These are phyloP conservation scores for Agonopterix arenella DNA, from an alignment of 2,888 invertebrate genomes.

Conservation along the genomic window DNA sequence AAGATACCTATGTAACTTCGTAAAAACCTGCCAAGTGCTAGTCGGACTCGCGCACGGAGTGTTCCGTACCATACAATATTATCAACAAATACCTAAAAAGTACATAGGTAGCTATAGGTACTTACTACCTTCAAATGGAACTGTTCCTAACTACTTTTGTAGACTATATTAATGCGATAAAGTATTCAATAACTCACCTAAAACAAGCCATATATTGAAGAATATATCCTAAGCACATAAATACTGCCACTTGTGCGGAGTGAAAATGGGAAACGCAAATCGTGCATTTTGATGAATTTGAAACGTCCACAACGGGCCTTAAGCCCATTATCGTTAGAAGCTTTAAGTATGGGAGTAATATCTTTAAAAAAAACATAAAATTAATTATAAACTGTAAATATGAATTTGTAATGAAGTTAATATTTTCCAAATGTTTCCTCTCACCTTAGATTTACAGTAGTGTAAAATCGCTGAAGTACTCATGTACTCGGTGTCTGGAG, in stretches of 20 bases:
- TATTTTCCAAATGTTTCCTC: background rate
- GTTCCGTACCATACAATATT: too few relatives aligned
- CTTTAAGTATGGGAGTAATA: conserved; percentile 85
- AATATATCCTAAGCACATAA: conserved; percentile 83
- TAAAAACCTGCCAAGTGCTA: too few relatives aligned
- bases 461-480: conserved; percentile 87
- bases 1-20: too few relatives aligned
- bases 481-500: conserved; percentile 80
- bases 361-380: conserved; percentile 53
- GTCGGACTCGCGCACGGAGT: too few relatives aligned
- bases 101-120: too few relatives aligned
- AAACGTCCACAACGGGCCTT: conserved; percentile 81
- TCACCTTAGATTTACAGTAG: conserved; percentile 87
- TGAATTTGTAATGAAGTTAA: background rate
- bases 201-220: conserved; percentile 89
- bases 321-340: conserved; percentile 86
- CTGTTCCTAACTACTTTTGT: too few relatives aligned
- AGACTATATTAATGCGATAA: too few relatives aligned
- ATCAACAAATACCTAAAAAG: too few relatives aligned
- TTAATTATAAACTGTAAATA: background rate
- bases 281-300: conserved; percentile 76
- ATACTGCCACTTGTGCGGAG: conserved; percentile 79
- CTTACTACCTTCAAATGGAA: too few relatives aligned
- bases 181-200: conserved; percentile 57
- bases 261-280: conserved; percentile 82